Base-by-base conservation (phyloP, 1,140 invertebrate genomes). In the Andrena cerasifolii region DNA sequence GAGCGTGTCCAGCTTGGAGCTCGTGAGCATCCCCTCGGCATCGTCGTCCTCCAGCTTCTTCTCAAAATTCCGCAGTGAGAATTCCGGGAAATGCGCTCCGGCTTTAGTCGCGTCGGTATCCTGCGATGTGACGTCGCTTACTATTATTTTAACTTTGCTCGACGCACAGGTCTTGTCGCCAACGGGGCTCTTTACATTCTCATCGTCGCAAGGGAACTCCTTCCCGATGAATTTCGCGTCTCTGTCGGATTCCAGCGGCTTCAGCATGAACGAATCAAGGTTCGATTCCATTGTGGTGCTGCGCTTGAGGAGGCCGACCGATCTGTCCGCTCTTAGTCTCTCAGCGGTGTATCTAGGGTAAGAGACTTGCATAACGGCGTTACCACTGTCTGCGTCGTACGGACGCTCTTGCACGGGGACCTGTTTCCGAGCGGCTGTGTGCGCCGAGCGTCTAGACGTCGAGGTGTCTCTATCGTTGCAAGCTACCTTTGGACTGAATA, bases 91-190 rank as follows among this genome's bases (percentile, higher is more conserved):
- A 43, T 85, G 78, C 26, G 53, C 40, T n/a, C 56, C 79, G 49
- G 45, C 31, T 53, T 72, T 84, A 12, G n/a, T 21, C 8, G 5
- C 12, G 26, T 51, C 36, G 14, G 61, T 65, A 21, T 88, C 74
- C 14, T 75, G 59, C 26, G 71, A 66, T 8, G 12, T 36, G 10
- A 73, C 78, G 45, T 89, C 84, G 58, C 82, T 89, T 0, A 91
- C 86, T 47, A 92, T 83, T 83, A 91, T 91, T 63, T 89, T 90
- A 7, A 92, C 88, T 31, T 86, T 82, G 40, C 83, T 89, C 26
- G 80, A 79, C 3, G 79, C 67, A 45, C 62, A 85, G 70, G 78
- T 79, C 74, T 83, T 86, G 14, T 75, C 16, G 2, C 76, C 61
- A 18, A 59, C 16, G 2, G 16, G 40, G 8, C 0, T 43, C 8